These are phyloP conservation scores for Anarhynchus alexandrinus DNA, from an alignment of 2,113 vertebrate genomes.

Conservation along the genomic window DNA sequence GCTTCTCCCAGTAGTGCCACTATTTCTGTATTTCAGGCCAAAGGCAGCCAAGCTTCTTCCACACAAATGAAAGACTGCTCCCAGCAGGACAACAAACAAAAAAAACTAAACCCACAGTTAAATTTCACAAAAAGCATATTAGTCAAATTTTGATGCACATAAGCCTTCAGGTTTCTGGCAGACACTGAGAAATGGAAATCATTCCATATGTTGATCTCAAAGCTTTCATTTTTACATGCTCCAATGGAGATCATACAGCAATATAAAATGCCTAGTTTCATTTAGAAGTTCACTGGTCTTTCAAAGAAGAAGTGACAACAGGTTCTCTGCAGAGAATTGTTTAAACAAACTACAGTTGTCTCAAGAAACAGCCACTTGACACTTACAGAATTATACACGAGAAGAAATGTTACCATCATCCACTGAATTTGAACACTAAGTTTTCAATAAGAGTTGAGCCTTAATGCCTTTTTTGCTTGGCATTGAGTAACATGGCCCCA, in stretches of 20 bases:
- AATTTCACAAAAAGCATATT: not conserved
- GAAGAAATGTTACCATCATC: not conserved
- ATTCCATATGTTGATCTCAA: not conserved
- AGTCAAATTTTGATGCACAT: not conserved
- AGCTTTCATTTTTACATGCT: not conserved
- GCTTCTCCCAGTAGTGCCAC: not conserved
- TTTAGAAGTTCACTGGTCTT: not conserved
- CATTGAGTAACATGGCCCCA: not conserved
- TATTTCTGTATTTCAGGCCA: not conserved
- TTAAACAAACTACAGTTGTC: not conserved
- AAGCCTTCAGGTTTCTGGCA: slow-evolving; percentile 6
- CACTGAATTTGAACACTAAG: not conserved
- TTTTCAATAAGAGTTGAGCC: not conserved
- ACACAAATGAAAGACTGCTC: not conserved
- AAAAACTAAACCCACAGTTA: not conserved
- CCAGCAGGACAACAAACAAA: not conserved
- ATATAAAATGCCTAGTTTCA: not conserved
- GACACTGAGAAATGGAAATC: not conserved
- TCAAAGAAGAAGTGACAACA: not conserved
- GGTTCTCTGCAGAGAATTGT: not conserved
- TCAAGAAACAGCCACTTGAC: not conserved
- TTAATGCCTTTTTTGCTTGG: not conserved
- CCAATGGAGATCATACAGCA: not conserved
- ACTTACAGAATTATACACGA: not conserved
- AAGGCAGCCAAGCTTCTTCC: not conserved